Evolutionary conservation across 2,797 vertebrate genomes (phyloP).

Genomic region (Pipistrellus kuhlii): DNA sequence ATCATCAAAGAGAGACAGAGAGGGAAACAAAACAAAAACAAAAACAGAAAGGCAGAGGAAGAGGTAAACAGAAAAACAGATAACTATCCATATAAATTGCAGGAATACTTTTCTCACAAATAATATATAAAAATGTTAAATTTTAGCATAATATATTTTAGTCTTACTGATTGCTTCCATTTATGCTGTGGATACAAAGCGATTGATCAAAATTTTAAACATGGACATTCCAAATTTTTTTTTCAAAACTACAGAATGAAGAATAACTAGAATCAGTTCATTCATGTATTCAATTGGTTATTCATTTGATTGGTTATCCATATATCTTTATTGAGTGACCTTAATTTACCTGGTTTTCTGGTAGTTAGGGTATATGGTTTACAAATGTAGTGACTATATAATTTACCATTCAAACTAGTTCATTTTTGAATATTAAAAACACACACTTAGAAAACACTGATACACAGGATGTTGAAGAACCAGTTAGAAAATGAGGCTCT

Average conservation of each 20-base stretch:
- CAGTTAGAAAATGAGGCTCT: background rate
- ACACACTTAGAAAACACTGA: background rate
- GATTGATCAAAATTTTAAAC: background rate
- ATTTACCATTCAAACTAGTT: background rate
- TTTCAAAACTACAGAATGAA: background rate
- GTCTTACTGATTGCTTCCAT: background rate
- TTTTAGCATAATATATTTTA: background rate
- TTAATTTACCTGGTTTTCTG: background rate
- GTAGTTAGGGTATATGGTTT: background rate
- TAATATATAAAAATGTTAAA: background rate
- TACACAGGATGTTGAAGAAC: background rate
- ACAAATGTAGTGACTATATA: background rate
- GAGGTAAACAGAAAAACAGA: conserved; percentile 12
- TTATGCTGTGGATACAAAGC: background rate
- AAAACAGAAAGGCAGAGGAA: background rate
- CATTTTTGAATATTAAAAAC: background rate
- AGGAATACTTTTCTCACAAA: conserved; percentile 43
- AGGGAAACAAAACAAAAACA: background rate
- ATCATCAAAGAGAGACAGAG: conserved; percentile 58
- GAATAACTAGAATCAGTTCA: background rate
- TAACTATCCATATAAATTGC: background rate
- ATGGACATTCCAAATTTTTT: background rate
- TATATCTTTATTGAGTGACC: background rate
- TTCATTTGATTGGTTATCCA: background rate
- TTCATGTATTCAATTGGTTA: background rate